Evolutionary conservation across 1,140 invertebrate genomes (phyloP).

Genomic region (Latrodectus geometricus): DNA sequence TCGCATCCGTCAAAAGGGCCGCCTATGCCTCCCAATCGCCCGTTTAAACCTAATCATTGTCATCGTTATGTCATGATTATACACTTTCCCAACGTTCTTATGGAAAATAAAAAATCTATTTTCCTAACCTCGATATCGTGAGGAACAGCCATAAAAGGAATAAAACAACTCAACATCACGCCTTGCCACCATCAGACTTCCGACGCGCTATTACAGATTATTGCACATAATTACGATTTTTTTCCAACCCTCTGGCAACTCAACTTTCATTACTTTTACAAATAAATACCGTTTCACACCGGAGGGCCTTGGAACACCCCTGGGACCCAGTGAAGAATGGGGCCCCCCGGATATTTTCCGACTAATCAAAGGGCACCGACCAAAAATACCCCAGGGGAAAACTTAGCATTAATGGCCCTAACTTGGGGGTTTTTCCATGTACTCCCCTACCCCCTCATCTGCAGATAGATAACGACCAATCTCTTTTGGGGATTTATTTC

Average conservation of each 20-base stretch:
- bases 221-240: not conserved
- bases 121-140: no score
- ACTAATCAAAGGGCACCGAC: conserved; percentile 46
- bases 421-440: not conserved
- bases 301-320: not conserved
- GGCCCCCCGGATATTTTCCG: conserved; percentile 14
- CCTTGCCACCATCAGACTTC: no score
- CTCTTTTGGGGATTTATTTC: not conserved
- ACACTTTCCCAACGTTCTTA: no score
- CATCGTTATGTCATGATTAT: no score
- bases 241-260: not conserved
- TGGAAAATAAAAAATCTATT: no score
- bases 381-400: not conserved
- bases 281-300: conserved; percentile 23
- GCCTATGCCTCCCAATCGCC: no score
- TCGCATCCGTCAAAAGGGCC: no score
- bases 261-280: conserved; percentile 28
- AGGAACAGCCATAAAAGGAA: no score
- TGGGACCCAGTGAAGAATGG: not conserved
- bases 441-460: not conserved
- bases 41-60: no score
- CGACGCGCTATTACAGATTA: not conserved
- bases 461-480: conserved; percentile 29
- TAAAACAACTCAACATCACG: no score
- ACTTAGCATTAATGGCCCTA: conserved; percentile 25